A percentile compares a stretch with the other conserved stretches of the same genome.
These are phyloP conservation scores for Drosophila limbata DNA, from an alignment of 2,888 invertebrate species.

Conservation along the genomic window DNA sequence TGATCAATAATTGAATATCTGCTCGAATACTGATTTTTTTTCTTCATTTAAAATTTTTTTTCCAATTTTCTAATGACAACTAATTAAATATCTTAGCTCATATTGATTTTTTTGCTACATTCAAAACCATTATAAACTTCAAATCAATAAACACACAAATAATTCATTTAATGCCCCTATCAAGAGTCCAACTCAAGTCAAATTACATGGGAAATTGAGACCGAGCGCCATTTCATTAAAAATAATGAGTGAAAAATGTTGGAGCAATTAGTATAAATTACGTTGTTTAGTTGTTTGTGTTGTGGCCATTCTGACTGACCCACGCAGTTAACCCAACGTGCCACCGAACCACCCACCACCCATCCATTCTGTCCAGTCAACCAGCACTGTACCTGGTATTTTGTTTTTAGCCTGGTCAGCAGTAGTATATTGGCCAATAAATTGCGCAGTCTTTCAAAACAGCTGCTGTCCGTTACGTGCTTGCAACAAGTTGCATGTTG, in stretches of 20 bases:
- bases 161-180: not conserved
- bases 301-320: slow-evolving; percentile 31
- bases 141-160: not conserved
- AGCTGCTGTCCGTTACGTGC: slow-evolving; percentile 6
- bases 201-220: slow-evolving; percentile 1
- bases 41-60: too few species aligned
- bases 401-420: slow-evolving; percentile 5
- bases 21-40: too few species aligned
- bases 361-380: not conserved
- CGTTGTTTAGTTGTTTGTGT: slow-evolving; percentile 59
- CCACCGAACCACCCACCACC: not conserved
- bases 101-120: not conserved
- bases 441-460: slow-evolving; percentile 46
- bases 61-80: too few species aligned
- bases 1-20: too few species aligned
- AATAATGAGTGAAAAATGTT: slow-evolving; percentile 51
- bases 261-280: slow-evolving; percentile 62
- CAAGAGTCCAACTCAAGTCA: not conserved
- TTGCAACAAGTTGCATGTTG: slow-evolving; percentile 28
- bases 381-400: slow-evolving; percentile 1
- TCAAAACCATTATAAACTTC: too few species aligned
- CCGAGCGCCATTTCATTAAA: slow-evolving; percentile 11
- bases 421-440: slow-evolving; percentile 38
- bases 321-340: not conserved
- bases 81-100: too few species aligned